phyloP scores from a whole-genome alignment of 2,797 vertebrate species.

The Triplophysa yarkandensis region DNA sequence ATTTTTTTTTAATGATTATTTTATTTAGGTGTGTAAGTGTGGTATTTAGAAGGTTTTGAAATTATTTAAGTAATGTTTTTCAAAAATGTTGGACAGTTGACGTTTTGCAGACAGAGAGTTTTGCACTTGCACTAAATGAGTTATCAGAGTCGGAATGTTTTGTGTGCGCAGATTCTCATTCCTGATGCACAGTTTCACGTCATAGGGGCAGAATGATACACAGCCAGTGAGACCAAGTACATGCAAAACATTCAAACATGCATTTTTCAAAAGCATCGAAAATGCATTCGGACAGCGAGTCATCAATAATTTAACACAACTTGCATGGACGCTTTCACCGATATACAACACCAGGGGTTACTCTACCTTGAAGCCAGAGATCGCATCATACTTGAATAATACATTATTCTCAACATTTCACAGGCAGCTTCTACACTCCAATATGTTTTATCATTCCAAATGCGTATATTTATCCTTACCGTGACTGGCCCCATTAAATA shows the following conservation, averaged over 20 bases:
- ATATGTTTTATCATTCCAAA: conserved; percentile 49
- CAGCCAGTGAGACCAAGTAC: background rate
- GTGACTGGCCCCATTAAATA: conserved; percentile 51
- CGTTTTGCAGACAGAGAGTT: too few relatives aligned
- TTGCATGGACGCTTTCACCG: conserved; percentile 27
- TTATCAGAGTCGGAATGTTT: background rate
- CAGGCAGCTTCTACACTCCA: conserved; percentile 33
- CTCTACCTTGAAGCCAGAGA: conserved; percentile 44
- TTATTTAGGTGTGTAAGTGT: too few relatives aligned
- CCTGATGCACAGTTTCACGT: background rate
- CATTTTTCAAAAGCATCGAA: conserved; percentile 51
- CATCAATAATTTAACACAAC: conserved; percentile 48
- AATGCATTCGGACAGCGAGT: conserved; percentile 47
- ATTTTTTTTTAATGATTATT: too few relatives aligned
- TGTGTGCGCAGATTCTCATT: background rate
- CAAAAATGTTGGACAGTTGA: too few relatives aligned
- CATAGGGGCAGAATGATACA: background rate
- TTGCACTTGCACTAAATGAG: too few relatives aligned
- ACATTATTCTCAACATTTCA: conserved; percentile 51
- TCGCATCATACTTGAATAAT: conserved; percentile 45
- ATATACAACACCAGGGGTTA: conserved; percentile 6
- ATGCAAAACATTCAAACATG: conserved; percentile 18
- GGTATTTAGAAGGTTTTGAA: too few relatives aligned
- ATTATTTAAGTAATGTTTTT: too few relatives aligned
- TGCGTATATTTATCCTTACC: conserved; percentile 33